Base-by-base conservation (phyloP, 2,113 vertebrate genomes). In the Phalacrocorax brasilianus region DNA sequence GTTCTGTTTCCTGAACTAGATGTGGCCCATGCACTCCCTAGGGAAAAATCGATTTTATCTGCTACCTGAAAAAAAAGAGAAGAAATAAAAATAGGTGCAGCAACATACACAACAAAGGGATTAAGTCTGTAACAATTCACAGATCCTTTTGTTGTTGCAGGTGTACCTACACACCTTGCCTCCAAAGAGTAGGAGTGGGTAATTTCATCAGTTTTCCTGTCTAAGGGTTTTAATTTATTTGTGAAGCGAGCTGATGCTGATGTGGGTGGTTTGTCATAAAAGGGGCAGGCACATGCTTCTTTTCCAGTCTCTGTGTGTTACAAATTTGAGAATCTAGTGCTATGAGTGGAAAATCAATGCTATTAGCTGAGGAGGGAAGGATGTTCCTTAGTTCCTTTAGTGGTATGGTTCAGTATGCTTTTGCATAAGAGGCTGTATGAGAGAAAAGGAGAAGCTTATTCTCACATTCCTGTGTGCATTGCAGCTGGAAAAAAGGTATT, bases 1-100 rank as follows among this genome's bases (percentile, higher is more conserved):
- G 9, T 59, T 72, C 19, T 33, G 20, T 70, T n/a, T 59, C 45
- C 67, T 45, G 70, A 89, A 72, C 27, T 42, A 58, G 38, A 22
- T 21, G 17, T 0, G 9, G 55, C 2, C 14, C 5, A 9, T 26
- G n/a, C 6, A 22, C 8, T 58, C 14, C 8, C 32, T 62, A 35
- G 27, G 27, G 35, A 89, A 77, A 72, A 77, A 63, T 8, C 4
- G 35, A 6, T 42, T 85, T 42, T 55, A n/a, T n/a, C 17, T 50
- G 3, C 20, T 79, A 30, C 15, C 10, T 1, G 2, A 63, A 58
- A 49, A 20, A 35, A 35, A 35, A 35, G 35, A 35, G 9, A 11
- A 35, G 8, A 53, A 83, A 79, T 16, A 49, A 68, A 79, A 53
- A 20, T 11, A 40, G 52, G 15, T 21, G 1, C 11, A 63, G 12